phyloP scores from a whole-genome alignment of 2,797 vertebrate genomes.

The Sebastiscus tertius region DNA sequence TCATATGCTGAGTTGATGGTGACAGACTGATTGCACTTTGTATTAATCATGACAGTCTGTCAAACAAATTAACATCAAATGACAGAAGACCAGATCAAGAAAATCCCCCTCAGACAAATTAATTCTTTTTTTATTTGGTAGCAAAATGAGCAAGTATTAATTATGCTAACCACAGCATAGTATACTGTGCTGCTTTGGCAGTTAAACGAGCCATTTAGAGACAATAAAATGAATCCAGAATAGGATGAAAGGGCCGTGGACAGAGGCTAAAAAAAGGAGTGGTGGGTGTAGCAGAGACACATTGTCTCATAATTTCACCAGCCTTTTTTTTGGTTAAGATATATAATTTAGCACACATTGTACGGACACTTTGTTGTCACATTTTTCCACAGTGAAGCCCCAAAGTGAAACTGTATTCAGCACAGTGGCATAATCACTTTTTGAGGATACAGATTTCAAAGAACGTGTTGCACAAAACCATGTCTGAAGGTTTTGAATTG shows the following conservation, averaged over 20 bases:
- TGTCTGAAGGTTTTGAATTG: not conserved
- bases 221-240: constrained; percentile 4
- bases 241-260: constrained; percentile 9
- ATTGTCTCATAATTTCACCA: constrained; percentile 18
- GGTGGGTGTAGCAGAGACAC: constrained; percentile 35
- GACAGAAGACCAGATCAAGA: constrained; percentile 2
- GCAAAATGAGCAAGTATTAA: not conserved
- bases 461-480: not conserved
- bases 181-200: constrained; percentile 1
- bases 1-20: constrained; percentile 42
- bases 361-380: not conserved
- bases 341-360: not conserved
- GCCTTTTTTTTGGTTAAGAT: not conserved
- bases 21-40: constrained; percentile 39
- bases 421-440: not conserved
- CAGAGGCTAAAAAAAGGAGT: constrained; percentile 20
- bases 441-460: constrained; percentile 11
- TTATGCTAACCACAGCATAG: not conserved
- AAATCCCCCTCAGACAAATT: not conserved
- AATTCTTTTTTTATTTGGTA: not conserved
- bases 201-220: not conserved
- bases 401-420: not conserved
- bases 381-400: not conserved
- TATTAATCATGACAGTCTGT: constrained; percentile 41
- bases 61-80: not conserved